phyloP scores from a whole-genome alignment of 2,888 invertebrate genomes.

The Vannuccia rotundouncinata region DNA sequence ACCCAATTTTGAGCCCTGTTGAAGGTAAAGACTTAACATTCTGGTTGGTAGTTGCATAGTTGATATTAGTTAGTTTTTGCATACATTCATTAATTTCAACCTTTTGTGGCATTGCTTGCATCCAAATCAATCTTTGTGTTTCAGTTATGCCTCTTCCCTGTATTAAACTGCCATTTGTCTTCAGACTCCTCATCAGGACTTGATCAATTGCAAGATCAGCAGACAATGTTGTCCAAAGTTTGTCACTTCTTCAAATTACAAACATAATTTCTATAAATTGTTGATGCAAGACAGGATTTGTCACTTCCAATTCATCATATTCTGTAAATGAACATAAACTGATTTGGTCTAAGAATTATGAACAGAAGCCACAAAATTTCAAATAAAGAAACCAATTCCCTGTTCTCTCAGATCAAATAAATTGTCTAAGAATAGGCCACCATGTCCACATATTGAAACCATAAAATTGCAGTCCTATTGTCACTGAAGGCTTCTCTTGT shows the following conservation, averaged over 20 bases:
- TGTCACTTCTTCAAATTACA: constrained; percentile 2
- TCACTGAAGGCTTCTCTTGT: no score
- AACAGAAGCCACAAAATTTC: constrained; percentile 42
- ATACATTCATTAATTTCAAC: constrained; percentile 38
- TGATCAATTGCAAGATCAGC: constrained; percentile 6
- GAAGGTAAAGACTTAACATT: constrained; percentile 26
- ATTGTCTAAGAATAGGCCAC: constrained; percentile 11
- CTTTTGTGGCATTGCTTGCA: not conserved
- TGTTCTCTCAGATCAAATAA: constrained; percentile 38
- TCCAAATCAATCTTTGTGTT: not conserved
- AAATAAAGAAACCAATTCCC: constrained; percentile 40
- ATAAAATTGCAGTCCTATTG: no score
- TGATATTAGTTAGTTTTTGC: constrained; percentile 36
- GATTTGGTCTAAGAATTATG: constrained; percentile 44
- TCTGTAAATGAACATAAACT: constrained; percentile 43
- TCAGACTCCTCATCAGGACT: constrained; percentile 1
- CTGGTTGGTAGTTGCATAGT: constrained; percentile 39
- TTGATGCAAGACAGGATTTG: constrained; percentile 41
- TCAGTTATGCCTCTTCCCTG: not conserved
- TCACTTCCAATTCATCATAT: constrained; percentile 43
- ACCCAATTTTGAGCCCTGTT: no score
- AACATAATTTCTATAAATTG: not conserved
- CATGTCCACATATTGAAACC: constrained; percentile 21
- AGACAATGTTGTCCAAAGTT: not conserved
- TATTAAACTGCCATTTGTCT: not conserved